These are phyloP conservation scores for Philopotamus ludificatus DNA, from an alignment of 1,140 invertebrate genomes.

Conservation along the genomic window DNA sequence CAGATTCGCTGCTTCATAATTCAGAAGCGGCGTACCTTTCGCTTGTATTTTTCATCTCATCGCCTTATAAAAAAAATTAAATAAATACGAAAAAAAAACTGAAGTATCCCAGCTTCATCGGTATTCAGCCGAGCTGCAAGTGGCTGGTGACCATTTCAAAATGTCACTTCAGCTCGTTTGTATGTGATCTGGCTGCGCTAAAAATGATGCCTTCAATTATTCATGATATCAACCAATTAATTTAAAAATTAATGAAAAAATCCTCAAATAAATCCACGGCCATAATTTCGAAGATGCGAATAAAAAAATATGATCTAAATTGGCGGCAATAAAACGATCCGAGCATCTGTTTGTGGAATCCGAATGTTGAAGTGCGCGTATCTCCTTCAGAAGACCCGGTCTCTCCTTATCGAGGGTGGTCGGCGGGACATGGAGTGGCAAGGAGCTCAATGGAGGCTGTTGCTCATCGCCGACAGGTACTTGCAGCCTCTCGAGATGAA, in stretches of 20 bases:
- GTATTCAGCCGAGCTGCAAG: background rate
- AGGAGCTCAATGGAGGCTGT: background rate
- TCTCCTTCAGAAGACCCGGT: conserved; percentile 18
- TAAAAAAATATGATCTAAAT: too few species aligned
- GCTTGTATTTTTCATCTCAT: conserved; percentile 15
- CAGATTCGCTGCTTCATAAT: conserved; percentile 26
- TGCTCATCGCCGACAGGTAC: background rate
- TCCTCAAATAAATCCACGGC: too few species aligned
- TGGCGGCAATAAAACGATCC: too few species aligned
- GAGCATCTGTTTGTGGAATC: background rate
- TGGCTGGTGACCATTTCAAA: background rate
- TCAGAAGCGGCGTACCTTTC: conserved; percentile 21
- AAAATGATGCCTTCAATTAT: too few species aligned
- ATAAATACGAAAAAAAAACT: background rate
- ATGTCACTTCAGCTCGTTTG: background rate
- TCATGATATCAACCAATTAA: too few species aligned
- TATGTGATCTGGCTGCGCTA: background rate
- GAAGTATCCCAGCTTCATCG: conserved; percentile 2
- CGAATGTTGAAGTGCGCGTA: background rate
- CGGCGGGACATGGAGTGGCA: background rate
- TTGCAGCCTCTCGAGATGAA: conserved; percentile 24
- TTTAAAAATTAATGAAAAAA: too few species aligned
- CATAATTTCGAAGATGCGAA: too few species aligned
- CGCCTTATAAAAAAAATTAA: too few species aligned
- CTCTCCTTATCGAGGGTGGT: conserved; percentile 26